Percentiles rank a stretch among this genome's conserved stretches.
Conservation (phyloP, 1,140 invertebrate genomes). For the Euwallacea similis region DNA sequence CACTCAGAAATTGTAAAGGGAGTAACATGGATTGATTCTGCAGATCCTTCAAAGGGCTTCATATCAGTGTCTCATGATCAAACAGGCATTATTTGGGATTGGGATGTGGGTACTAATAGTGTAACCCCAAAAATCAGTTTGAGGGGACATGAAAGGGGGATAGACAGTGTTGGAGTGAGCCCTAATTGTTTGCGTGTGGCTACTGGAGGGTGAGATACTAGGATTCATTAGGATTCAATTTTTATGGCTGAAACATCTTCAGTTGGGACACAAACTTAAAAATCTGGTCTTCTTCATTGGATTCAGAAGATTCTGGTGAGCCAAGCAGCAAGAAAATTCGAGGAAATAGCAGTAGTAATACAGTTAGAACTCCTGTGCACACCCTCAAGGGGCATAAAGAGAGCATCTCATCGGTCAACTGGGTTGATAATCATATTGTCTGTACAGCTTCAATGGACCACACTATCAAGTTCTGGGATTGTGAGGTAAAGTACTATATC, state of each 20-base stretch:
- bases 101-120: constrained; percentile 72
- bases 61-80: constrained; percentile 91
- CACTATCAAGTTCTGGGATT: constrained; percentile 92
- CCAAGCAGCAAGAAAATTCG: constrained; percentile 57
- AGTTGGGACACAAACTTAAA: constrained; percentile 83
- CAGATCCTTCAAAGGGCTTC: constrained; percentile 68
- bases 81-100: constrained; percentile 88
- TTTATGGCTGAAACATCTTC: constrained; percentile 4
- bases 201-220: constrained; percentile 67
- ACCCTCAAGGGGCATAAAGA: constrained; percentile 93
- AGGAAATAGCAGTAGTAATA: constrained; percentile 42
- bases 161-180: constrained; percentile 82
- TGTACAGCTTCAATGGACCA: constrained; percentile 94
- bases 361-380: constrained; percentile 74
- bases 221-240: neutral
- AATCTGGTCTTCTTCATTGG: constrained; percentile 69
- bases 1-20: constrained; percentile 78
- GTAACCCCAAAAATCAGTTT: constrained; percentile 80
- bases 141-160: constrained; percentile 84
- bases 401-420: constrained; percentile 80
- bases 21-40: constrained; percentile 79
- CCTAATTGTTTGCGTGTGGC: constrained; percentile 66
- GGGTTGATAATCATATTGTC: constrained; percentile 75
- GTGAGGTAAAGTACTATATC: constrained; percentile 41
- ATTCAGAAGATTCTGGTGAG: constrained; percentile 54